Base-by-base conservation (phyloP, 2,113 vertebrate species). In the Nycticorax nycticorax region DNA sequence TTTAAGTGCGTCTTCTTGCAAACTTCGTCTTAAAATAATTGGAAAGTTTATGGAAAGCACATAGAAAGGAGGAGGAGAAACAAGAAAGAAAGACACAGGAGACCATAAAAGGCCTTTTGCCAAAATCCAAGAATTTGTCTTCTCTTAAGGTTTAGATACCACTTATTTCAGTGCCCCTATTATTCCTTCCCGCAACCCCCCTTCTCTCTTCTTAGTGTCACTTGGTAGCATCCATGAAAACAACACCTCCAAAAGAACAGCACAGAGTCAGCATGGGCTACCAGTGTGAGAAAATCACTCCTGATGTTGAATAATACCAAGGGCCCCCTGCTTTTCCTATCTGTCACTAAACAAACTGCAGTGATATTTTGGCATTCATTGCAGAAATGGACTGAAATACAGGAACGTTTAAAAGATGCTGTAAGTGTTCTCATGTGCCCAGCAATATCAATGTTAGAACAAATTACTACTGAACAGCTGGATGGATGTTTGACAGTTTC, bases 241-340 rank as follows among this genome's bases (percentile, higher is more conserved):
- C 10, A 87, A 14, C 24, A 72, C 15, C 22, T 88, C 30, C 74
- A 73, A 37, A 94, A 80, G 53, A 76, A 63, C 26, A 89, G 10
- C 26, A 57, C 15, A 52, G 37, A 69, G 56, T 81, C 75, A 91
- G 22, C 53, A 53, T 8, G 22, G 48, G n/a, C 69, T 64, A 19
- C n/a, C 45, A 82, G 66, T 2, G 2, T 75, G 67, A 72, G 67
- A 91, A 95, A 93, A 93, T 91, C 55, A 74, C 48, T 88, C 45
- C n/a, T 66, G 52, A 69, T 62, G 50, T 24, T 85, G 55, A 85
- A 78, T n/a, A 64, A 50, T 22, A 67, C 8, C 35, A 43, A 59
- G 8, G 18, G 9, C 16, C 15, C 21, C 33, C 35, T 66, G 41
- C 26, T 86, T 75, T 69, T 67, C 22, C 56, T 48, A 41, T 72